These are phyloP conservation scores for Myrmecobius fasciatus DNA, from an alignment of 2,113 vertebrate genomes.

Conservation along the genomic window DNA sequence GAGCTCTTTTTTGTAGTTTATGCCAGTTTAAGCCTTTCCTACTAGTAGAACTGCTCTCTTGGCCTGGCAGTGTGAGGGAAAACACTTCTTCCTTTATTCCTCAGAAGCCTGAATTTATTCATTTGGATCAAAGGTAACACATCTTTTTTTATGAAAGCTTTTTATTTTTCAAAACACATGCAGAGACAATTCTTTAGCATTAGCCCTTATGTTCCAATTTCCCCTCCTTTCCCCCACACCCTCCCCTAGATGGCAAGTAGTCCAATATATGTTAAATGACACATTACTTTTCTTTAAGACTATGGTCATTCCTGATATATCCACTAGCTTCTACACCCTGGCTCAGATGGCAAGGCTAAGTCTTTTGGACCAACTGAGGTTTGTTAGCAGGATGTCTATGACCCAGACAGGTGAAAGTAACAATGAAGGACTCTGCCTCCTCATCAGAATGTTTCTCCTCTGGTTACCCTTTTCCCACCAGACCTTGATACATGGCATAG, in stretches of 20 bases:
- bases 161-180: too few relatives aligned
- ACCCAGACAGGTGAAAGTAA: neutral
- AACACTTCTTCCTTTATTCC: neutral
- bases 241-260: too few relatives aligned
- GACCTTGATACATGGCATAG: neutral
- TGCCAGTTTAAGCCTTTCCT: neutral
- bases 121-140: neutral
- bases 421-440: neutral
- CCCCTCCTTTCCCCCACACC: too few relatives aligned
- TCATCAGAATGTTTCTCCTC: neutral
- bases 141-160: too few relatives aligned
- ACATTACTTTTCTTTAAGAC: neutral
- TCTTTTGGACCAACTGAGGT: neutral
- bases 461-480: neutral
- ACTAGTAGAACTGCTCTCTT: neutral
- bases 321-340: neutral
- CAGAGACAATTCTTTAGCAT: too few relatives aligned
- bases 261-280: neutral
- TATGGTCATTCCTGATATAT: neutral
- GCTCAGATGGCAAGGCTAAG: neutral
- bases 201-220: too few relatives aligned
- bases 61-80: neutral
- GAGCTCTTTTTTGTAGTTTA: neutral
- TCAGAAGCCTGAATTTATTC: neutral
- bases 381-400: neutral